Conservation (phyloP, 2,113 vertebrate genomes). For the Prietella phreatophila region DNA sequence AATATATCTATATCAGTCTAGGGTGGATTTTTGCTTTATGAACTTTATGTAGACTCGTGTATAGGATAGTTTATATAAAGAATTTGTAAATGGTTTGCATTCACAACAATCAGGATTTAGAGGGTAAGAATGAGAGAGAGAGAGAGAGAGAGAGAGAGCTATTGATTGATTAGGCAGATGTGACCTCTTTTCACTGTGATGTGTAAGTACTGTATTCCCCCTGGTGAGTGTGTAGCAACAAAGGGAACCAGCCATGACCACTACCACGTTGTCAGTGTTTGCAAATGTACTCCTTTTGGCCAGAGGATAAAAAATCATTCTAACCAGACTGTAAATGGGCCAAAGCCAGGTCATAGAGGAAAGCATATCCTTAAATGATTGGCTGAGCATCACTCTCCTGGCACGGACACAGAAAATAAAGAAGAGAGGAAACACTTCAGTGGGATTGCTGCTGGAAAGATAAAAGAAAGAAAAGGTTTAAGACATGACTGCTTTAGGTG, state of each 20-base stretch:
- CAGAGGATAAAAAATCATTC: slow-evolving; percentile 53
- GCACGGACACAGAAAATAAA: slow-evolving; percentile 39
- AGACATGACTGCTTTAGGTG: slow-evolving; percentile 36
- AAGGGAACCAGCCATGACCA: slow-evolving; percentile 30
- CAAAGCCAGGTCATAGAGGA: slow-evolving; percentile 62
- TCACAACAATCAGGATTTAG: not conserved
- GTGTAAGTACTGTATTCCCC: slow-evolving; percentile 36
- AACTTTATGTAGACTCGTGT: not conserved
- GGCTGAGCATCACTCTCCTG: slow-evolving; percentile 54
- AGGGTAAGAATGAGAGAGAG: not conserved
- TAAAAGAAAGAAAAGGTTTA: slow-evolving; percentile 61
- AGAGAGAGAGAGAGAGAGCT: not conserved
- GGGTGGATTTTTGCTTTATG: not conserved
- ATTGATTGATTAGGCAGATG: slow-evolving; percentile 48
- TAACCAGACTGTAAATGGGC: slow-evolving; percentile 62
- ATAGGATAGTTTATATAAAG: not conserved
- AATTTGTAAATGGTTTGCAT: not conserved
- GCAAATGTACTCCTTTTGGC: slow-evolving; percentile 51
- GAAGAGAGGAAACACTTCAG: slow-evolving; percentile 15
- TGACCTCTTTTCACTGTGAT: slow-evolving; percentile 59
- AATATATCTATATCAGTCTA: no score
- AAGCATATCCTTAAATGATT: slow-evolving; percentile 52
- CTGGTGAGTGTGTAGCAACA: slow-evolving; percentile 36
- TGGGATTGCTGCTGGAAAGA: slow-evolving; percentile 36
- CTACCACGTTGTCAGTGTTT: slow-evolving; percentile 43